These are phyloP conservation scores for Struthidea cinerea DNA, from an alignment of 2,113 vertebrate genomes.

Conservation along the genomic window DNA sequence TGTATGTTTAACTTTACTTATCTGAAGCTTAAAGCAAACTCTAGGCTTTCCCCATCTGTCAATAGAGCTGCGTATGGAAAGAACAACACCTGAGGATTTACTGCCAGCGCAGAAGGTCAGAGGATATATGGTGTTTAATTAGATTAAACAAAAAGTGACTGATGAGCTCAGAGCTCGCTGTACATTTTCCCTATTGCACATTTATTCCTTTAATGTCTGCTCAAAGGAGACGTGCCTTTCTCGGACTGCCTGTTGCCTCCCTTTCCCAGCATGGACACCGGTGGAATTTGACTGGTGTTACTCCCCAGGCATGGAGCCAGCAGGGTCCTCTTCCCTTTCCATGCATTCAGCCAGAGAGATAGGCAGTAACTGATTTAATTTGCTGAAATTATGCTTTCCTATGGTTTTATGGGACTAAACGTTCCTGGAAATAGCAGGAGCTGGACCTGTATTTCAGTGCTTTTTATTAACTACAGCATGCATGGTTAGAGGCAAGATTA, in stretches of 20 bases:
- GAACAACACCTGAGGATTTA: slow-evolving; percentile 27
- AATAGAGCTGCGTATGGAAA: slow-evolving; percentile 50
- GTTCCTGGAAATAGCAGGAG: slow-evolving; percentile 10
- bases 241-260: background rate
- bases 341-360: background rate
- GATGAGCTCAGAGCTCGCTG: background rate
- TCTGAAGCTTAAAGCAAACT: slow-evolving; percentile 55
- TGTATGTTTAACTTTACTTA: slow-evolving; percentile 53
- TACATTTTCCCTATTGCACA: background rate
- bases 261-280: background rate
- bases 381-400: slow-evolving; percentile 38
- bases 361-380: slow-evolving; percentile 4
- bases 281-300: background rate
- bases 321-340: background rate
- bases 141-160: slow-evolving; percentile 42
- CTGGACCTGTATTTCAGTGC: background rate
- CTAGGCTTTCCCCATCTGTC: slow-evolving; percentile 42
- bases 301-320: background rate
- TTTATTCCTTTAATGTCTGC: background rate
- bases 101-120: slow-evolving; percentile 48
- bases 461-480: background rate
- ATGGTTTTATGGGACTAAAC: background rate
- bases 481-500: background rate
- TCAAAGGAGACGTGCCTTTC: background rate
- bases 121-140: slow-evolving; percentile 30